Conservation (phyloP, 2,888 invertebrate genomes). For the Cosmopolites sordidus region DNA sequence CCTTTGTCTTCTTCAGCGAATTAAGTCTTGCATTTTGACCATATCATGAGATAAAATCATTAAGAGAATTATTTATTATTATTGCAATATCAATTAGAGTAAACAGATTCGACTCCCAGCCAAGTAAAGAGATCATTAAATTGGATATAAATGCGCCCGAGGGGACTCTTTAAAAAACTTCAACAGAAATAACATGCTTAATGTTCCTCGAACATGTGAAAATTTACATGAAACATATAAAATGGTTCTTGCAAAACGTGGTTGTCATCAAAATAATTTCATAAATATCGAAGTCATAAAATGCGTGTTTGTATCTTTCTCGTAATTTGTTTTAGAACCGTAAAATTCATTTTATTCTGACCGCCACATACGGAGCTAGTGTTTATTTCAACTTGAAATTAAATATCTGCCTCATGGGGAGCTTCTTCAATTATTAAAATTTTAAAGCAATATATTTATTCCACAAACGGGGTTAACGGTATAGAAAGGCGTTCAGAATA, state of each 20-base stretch:
- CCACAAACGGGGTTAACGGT: too few species aligned
- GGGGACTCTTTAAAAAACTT: not conserved
- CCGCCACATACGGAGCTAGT: too few species aligned
- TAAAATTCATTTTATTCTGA: constrained; percentile 1
- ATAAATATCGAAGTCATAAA: constrained; percentile 24
- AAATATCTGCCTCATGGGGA: too few species aligned
- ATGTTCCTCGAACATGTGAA: constrained; percentile 17
- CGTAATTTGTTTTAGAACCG: constrained; percentile 9
- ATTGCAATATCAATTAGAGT: constrained; percentile 15
- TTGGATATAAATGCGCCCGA: constrained; percentile 2
- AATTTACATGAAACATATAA: constrained; percentile 29
- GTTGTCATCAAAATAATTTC: constrained; percentile 31
- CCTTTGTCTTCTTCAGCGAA: not conserved
- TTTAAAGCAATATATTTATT: too few species aligned
- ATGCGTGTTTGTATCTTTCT: constrained; percentile 5
- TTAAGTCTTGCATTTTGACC: constrained; percentile 5
- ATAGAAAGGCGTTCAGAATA: too few species aligned
- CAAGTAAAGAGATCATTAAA: constrained; percentile 10
- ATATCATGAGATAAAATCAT: constrained; percentile 12
- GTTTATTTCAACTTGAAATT: too few species aligned
- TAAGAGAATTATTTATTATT: constrained; percentile 12
- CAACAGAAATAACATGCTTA: constrained; percentile 3
- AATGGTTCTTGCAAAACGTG: constrained; percentile 29
- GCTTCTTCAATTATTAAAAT: too few species aligned
- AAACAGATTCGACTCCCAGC: constrained; percentile 11